These are phyloP conservation scores for Ctenosaura bakeri DNA, from an alignment of 2,797 vertebrate species.

Conservation along the genomic window DNA sequence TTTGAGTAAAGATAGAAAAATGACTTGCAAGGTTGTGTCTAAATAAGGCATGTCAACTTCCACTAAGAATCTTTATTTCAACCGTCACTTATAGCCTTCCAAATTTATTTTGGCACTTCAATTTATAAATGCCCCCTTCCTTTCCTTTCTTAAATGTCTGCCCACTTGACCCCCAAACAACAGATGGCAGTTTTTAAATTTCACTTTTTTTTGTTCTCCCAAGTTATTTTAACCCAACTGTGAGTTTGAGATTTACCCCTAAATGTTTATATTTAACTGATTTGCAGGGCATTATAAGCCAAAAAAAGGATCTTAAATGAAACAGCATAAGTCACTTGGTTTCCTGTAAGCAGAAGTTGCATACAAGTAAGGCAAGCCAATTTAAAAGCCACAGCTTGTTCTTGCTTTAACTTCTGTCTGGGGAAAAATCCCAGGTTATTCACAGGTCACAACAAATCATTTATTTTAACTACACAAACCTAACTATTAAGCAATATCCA, in stretches of 20 bases:
- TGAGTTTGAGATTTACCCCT: neutral
- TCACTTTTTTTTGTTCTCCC: neutral
- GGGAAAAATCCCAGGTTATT: neutral
- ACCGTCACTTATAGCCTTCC: neutral
- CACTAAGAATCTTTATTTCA: neutral
- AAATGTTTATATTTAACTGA: neutral
- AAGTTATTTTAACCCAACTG: no score
- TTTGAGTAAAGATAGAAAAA: slow-evolving; percentile 27
- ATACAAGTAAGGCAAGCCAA: neutral
- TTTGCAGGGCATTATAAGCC: neutral
- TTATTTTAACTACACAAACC: no score
- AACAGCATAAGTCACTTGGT: neutral
- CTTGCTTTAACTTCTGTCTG: no score
- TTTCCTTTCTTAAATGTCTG: neutral
- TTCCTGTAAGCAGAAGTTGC: neutral
- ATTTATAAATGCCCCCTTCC: neutral
- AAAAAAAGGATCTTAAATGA: no score
- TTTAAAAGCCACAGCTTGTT: neutral
- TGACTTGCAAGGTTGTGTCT: neutral
- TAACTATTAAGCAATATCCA: neutral
- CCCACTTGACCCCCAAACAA: neutral
- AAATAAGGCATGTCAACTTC: neutral
- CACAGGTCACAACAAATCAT: neutral
- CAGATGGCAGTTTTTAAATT: neutral
- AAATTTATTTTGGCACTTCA: neutral